Base-by-base conservation (phyloP, 2,797 vertebrate genomes). In the Crocodylus rhombifer region DNA sequence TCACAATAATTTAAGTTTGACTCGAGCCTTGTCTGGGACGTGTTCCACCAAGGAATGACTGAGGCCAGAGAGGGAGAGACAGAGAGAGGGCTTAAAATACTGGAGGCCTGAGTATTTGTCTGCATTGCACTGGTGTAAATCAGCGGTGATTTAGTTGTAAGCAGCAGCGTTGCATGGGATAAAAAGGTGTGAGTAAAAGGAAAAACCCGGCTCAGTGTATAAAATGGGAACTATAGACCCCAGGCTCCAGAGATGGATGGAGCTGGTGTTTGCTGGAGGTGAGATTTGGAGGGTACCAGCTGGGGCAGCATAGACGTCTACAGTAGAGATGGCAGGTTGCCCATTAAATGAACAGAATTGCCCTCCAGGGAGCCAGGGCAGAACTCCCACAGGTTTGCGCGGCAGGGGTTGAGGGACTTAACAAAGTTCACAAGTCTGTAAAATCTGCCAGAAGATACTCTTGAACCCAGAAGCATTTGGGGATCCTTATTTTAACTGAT, bases 351-450 rank as follows among this genome's bases (percentile, higher is more conserved):
- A 23, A 36, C 42, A 42, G 42, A 42, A 42, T 42, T 30, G 14
- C 15, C 57, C 28, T 14, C 30, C 13, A 1, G 55, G 65, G 65
- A 5, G 56, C 30, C 57, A 36, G 30, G 36, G 15, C 2, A 16
- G 21, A 73, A 42, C 36, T 71, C 61, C 11, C 74, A 56, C 62
- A 5, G 11, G 25, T 55, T 4, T 1, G 9, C 4, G 0, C 2
- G 0, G 12, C 2, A 9, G 12, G 15, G 77, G 57, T 15, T 2
- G 80, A 14, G 21, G 10, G 2, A 0, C 56, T 63, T 2, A 0
- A 58, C 2, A 0, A 1, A 1, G 58, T 65, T 56, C 4, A 67
- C 33, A 33, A 71, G 5, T 5, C 12, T 56, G 61, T 28, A 60
- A 75, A 69, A 80, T 61, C 61, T 28, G 13, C 28, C 69, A 64